These are phyloP conservation scores for Apostichopus parvimensis DNA, from an alignment of 35 echinoderm and acorn worm species.

Conservation along the genomic window DNA sequence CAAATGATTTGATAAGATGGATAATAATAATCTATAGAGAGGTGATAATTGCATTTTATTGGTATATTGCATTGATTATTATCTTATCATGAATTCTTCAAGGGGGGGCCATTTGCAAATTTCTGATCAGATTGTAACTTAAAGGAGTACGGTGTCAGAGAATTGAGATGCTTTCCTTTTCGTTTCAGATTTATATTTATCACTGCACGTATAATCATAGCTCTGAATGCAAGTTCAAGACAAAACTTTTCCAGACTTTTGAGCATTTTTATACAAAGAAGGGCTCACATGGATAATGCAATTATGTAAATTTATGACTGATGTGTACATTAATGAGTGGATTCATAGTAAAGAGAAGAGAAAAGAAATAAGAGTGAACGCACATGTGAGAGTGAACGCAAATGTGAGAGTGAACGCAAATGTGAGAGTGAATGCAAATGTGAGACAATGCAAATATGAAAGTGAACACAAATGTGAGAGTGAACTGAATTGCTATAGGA, in stretches of 20 bases:
- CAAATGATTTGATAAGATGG: not conserved
- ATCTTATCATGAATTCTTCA: not conserved
- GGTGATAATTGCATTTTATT: not conserved
- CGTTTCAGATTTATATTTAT: not conserved
- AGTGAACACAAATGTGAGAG: too few relatives aligned
- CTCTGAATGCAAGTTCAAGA: not conserved
- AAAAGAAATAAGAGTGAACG: too few relatives aligned
- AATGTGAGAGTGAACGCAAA: too few relatives aligned
- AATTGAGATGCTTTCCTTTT: not conserved
- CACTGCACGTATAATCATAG: not conserved
- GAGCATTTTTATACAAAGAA: not conserved
- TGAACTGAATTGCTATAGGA: too few relatives aligned
- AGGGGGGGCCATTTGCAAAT: not conserved
- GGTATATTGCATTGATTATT: not conserved
- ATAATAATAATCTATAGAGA: not conserved
- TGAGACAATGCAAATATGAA: too few relatives aligned
- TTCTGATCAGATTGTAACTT: not conserved
- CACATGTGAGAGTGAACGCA: too few relatives aligned
- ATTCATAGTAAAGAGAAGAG: too few relatives aligned
- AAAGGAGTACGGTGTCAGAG: not conserved
- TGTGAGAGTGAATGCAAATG: too few relatives aligned
- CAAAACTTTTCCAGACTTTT: not conserved
- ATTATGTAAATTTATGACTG: not conserved
- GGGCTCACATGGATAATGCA: not conserved
- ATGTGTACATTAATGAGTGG: too few relatives aligned